Conservation (phyloP, 2,797 vertebrate species). For the Euthynnus affinis region DNA sequence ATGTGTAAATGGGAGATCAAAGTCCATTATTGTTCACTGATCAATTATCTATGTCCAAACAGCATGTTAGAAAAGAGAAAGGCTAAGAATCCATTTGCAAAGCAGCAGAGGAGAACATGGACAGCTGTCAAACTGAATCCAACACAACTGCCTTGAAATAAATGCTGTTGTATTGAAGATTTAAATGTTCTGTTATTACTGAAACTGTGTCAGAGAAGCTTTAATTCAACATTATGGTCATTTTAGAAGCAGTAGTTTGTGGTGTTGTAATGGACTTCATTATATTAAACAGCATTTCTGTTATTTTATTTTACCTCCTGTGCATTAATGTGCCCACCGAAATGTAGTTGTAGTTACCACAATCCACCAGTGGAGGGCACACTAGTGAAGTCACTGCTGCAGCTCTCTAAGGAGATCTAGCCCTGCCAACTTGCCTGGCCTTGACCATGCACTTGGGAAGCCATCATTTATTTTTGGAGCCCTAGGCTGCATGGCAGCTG, state of each 20-base stretch:
- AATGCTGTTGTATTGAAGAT: not conserved
- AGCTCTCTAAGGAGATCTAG: constrained; percentile 43
- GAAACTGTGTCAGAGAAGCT: not conserved
- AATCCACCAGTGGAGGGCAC: constrained; percentile 68
- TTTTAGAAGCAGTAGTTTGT: not conserved
- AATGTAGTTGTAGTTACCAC: constrained; percentile 34
- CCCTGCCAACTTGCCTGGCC: constrained; percentile 79
- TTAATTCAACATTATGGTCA: not conserved
- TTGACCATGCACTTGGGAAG: constrained; percentile 80
- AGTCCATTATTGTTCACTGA: not conserved
- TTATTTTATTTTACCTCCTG: not conserved
- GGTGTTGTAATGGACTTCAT: not conserved
- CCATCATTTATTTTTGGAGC: constrained; percentile 84
- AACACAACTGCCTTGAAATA: not conserved
- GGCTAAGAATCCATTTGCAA: not conserved
- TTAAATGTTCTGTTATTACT: not conserved
- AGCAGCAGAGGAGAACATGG: not conserved
- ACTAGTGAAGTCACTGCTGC: constrained; percentile 29
- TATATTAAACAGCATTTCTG: not conserved
- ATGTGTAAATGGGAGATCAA: not conserved
- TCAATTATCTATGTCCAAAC: not conserved
- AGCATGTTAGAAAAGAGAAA: not conserved
- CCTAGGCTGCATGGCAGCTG: constrained; percentile 77
- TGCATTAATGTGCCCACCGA: not conserved
- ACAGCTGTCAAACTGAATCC: not conserved